Base-by-base conservation (phyloP, 1,140 invertebrate species). In the Dinothrombium tinctorium region DNA sequence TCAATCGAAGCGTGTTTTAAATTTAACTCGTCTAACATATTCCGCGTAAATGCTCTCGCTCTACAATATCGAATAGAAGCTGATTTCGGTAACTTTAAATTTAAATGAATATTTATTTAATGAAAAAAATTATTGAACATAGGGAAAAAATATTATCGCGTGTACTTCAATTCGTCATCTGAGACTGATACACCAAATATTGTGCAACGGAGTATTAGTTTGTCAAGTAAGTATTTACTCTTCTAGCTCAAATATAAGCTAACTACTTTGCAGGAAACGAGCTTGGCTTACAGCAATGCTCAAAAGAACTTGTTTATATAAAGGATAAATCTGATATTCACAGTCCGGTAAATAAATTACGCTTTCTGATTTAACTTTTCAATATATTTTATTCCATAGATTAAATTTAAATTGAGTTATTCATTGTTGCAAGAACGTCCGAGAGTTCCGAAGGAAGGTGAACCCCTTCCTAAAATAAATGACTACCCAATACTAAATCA, bases 401-500 rank as follows among this genome's bases (percentile, higher is more conserved):
- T 92, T 87, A 53, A 73, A 71, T 3, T 59, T 90, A 38, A 66
- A 73, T 17, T 74, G 83, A 53, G 63, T 65, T 22, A 63, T 71
- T 19, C 74, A 71, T 0, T 38, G 38, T 31, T 50, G 42, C 20
- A 46, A 51, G 3, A 32, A 6, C n/a, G 17, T 14, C 29, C 29
- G 7, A 7, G 26, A 8, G 26, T 28, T n/a, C 26, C 26, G 26
- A 41, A 31, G 12, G 53, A 58, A 23, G 69, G 74, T 2, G 56
- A 55, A 31, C 57, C 60, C 0, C 51, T 81, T 5, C 72, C 74
- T 0, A 69, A 75, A 22, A 71, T 87, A 19, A 73, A 74, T 41
- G 63, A 72, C 29, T 78, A 75, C 48, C 83, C 86, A 0, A 84
- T 90, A 38, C 58, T 90, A 11, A 86, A 90, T 59, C 74, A 81